Evolutionary conservation across 2,888 invertebrate species (phyloP), one percentile per base, ranked within the genome.

Genomic region (Diachrysia chrysitis): DNA sequence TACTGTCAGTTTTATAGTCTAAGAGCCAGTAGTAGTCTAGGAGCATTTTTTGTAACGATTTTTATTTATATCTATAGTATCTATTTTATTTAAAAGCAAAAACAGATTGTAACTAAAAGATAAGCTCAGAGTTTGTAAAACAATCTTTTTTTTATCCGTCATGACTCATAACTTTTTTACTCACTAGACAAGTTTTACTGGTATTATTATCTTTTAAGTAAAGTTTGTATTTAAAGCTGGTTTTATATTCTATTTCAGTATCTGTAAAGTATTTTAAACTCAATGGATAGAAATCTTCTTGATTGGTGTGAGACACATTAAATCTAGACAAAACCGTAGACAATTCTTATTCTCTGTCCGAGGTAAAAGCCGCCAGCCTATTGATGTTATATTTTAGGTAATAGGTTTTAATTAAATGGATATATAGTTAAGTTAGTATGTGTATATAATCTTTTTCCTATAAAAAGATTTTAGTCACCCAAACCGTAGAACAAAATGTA

Each of bases 401-500:
- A n/a, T n/a, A n/a, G n/a, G n/a, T n/a, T n/a, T n/a, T n/a, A n/a
- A n/a, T n/a, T n/a, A n/a, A n/a, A n/a, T n/a, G n/a, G n/a, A n/a
- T n/a, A n/a, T n/a, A n/a, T n/a, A n/a, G n/a, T n/a, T n/a, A n/a
- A n/a, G n/a, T n/a, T n/a, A n/a, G n/a, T n/a, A n/a, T n/a, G n/a
- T n/a, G n/a, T n/a, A n/a, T n/a, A n/a, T n/a, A n/a, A n/a, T n/a
- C n/a, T n/a, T n/a, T n/a, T n/a, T n/a, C n/a, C n/a, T n/a, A n/a
- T n/a, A n/a, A n/a, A n/a, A n/a, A n/a, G n/a, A n/a, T n/a, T n/a
- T n/a, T n/a, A n/a, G n/a, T n/a, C n/a, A n/a, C n/a, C n/a, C n/a
- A n/a, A n/a, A n/a, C n/a, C n/a, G n/a, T 17, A 23, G 37, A 29
- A 29, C 32, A 51, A 29, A 66, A 62, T 48, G 7, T 35, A 72